Conservation (phyloP, 2,797 vertebrate genomes). For the Triplophysa yarkandensis region DNA sequence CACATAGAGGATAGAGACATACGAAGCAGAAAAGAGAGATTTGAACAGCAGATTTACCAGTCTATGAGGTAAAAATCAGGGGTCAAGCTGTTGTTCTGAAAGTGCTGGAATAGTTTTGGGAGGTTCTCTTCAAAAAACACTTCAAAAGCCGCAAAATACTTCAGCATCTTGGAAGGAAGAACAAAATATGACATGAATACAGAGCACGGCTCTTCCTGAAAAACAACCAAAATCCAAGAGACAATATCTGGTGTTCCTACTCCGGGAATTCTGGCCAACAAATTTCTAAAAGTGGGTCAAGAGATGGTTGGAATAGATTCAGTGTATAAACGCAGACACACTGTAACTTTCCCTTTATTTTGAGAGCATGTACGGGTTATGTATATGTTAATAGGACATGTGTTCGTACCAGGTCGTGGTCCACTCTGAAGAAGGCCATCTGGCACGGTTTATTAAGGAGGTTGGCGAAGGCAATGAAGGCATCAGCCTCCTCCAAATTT, state of each 20-base stretch:
- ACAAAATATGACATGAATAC: neutral
- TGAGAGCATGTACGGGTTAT: slow-evolving; percentile 2
- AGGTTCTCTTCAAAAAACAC: slow-evolving; percentile 99
- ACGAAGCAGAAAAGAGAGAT: slow-evolving; percentile 11
- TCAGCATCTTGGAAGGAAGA: slow-evolving; percentile 85
- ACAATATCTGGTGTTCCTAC: neutral
- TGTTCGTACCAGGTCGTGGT: slow-evolving; percentile 89
- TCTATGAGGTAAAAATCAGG: slow-evolving; percentile 98
- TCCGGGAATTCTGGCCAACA: slow-evolving; percentile 5
- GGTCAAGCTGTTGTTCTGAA: slow-evolving; percentile 91
- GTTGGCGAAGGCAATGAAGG: slow-evolving; percentile 98
- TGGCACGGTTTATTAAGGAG: slow-evolving; percentile 98
- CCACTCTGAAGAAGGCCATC: slow-evolving; percentile 96
- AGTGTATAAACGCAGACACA: slow-evolving; percentile 7
- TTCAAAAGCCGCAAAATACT: slow-evolving; percentile 97
- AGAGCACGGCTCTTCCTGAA: neutral
- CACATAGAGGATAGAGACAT: slow-evolving; percentile 2
- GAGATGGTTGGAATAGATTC: slow-evolving; percentile 34
- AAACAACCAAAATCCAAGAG: neutral
- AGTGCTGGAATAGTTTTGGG: slow-evolving; percentile 92
- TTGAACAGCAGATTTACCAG: slow-evolving; percentile 79
- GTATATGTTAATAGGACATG: neutral
- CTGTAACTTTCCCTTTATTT: slow-evolving; percentile 6
- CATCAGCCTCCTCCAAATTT: slow-evolving; percentile 94
- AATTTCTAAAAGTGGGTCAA: slow-evolving; percentile 44